Evolutionary conservation across 2,888 invertebrate genomes (phyloP), one percentile per base, ranked within the genome.

Genomic region (Leucophora obtusa): DNA sequence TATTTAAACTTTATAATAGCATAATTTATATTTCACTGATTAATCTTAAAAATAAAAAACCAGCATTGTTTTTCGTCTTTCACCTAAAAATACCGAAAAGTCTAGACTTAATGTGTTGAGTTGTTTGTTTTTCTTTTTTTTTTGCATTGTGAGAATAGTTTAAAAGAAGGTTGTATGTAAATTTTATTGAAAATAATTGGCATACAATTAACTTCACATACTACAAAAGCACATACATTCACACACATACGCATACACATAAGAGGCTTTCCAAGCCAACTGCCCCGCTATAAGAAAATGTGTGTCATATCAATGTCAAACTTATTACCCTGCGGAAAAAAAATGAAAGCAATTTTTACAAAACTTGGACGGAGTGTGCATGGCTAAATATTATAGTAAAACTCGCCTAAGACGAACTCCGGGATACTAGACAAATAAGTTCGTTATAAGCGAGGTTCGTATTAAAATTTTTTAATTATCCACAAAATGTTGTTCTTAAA

Each of bases 151-250:
- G 50, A 50, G 35, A n/a, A 33, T 18, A 38, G 51, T 59, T 71
- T 17, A 71, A 60, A 33, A 24, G 54, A 66, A 35, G 59, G 54
- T 71, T 66, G 53, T 72, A 81, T 76, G 80, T 63, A 69, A 72
- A 72, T 62, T 81, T 76, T 81, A 73, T 77, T 81, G 73, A 73
- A 77, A 77, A 81, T 81, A 81, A 81, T 77, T 77, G 73, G 65
- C 77, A 60, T 70, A 73, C 73, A 73, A 81, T 81, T 81, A 77
- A 70, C 56, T 75, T 7, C 28, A 28, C 58, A 63, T 10, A 72
- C 65, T 60, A 47, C 3, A 14, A 2, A n/a, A 33, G 58, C 9
- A 35, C 14, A 18, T n/a, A 47, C 6, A 47, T 47, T 28, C 7
- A 47, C 43, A 1, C 2, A 47, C 6, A 11, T 11, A 4, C 38